A percentile compares a stretch with the other conserved stretches of the same genome.
phyloP scores from a whole-genome alignment of 2,888 invertebrate species.

The Melinaea menophilus region DNA sequence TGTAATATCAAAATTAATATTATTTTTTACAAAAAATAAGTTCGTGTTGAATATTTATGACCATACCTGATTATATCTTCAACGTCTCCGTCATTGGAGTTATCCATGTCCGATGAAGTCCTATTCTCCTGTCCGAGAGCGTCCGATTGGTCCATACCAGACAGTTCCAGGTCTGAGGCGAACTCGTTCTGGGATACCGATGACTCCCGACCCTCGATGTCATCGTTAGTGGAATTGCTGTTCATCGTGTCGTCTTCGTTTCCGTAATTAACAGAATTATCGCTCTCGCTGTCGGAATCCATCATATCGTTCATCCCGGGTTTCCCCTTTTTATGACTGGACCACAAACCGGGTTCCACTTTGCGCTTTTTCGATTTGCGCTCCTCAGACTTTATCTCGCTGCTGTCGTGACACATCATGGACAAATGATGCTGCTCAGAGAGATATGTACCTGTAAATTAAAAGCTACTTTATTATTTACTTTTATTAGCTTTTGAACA shows the following conservation, averaged over 20 bases:
- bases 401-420: constrained; percentile 62
- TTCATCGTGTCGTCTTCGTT: constrained; percentile 71
- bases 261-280: constrained; percentile 63
- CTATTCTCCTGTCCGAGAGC: constrained; percentile 68
- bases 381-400: constrained; percentile 59
- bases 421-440: constrained; percentile 71
- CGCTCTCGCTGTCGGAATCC: constrained; percentile 79
- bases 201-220: constrained; percentile 61
- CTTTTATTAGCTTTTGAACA: background rate
- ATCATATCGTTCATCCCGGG: constrained; percentile 77
- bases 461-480: background rate
- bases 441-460: constrained; percentile 60
- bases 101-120: constrained; percentile 78
- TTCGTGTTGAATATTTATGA: background rate
- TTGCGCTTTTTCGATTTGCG: constrained; percentile 80
- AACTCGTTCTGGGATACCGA: constrained; percentile 77
- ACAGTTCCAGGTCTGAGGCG: constrained; percentile 80
- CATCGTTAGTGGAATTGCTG: constrained; percentile 68
- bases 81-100: constrained; percentile 78
- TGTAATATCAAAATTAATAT: constrained; percentile 41
- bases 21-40: constrained; percentile 9
- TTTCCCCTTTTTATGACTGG: constrained; percentile 79
- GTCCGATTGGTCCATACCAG: constrained; percentile 80
- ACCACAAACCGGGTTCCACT: constrained; percentile 78
- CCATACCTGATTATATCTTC: constrained; percentile 79